These are phyloP conservation scores for Episyrphus balteatus DNA, from an alignment of 1,140 invertebrate species.

Conservation along the genomic window DNA sequence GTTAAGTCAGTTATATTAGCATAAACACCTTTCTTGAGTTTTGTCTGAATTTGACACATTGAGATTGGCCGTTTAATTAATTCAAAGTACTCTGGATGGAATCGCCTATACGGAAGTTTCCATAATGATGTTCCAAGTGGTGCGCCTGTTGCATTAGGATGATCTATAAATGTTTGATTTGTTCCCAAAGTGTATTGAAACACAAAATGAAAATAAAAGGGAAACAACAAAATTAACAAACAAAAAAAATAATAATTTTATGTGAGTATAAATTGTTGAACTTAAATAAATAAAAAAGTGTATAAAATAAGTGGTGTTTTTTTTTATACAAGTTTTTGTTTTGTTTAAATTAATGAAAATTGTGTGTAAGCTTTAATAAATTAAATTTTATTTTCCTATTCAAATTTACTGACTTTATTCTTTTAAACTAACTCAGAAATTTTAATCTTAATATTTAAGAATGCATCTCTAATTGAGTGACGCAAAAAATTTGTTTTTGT, in stretches of 20 bases:
- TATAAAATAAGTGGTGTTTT: no score
- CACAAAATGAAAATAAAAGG: slow-evolving; percentile 17
- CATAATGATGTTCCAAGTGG: slow-evolving; percentile 81
- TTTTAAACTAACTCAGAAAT: no score
- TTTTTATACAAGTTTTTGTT: no score
- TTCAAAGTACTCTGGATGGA: slow-evolving; percentile 96
- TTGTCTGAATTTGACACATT: slow-evolving; percentile 82
- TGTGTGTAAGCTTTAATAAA: no score
- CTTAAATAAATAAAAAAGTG: no score
- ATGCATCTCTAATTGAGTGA: no score
- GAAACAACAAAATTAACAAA: slow-evolving; percentile 35
- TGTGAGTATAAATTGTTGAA: neutral
- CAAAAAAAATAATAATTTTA: neutral
- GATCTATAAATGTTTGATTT: slow-evolving; percentile 30
- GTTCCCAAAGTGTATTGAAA: neutral
- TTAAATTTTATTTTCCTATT: no score
- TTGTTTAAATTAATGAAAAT: no score
- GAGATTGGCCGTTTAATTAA: slow-evolving; percentile 95
- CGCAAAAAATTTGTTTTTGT: no score
- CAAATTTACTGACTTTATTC: no score
- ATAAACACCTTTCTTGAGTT: slow-evolving; percentile 79
- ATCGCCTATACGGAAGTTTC: slow-evolving; percentile 78
- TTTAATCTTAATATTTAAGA: no score
- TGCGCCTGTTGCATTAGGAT: slow-evolving; percentile 42
- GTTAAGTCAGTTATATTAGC: slow-evolving; percentile 78